Conservation (phyloP, 35 echinoderm and acorn worm species). For the Ptychodera flava region DNA sequence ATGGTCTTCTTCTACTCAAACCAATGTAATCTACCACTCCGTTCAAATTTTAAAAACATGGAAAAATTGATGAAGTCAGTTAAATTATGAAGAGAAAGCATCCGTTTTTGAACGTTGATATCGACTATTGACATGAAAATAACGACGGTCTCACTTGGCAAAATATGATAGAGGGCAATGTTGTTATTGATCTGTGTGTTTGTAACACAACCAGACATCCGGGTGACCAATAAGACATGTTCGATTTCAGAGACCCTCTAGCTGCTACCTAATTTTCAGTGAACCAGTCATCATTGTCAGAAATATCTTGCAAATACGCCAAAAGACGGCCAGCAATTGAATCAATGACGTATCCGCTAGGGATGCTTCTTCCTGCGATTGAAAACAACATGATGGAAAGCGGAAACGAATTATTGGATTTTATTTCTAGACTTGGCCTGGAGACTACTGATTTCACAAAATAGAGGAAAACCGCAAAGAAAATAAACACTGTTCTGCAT, state of each 20-base stretch:
- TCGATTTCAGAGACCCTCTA: not conserved
- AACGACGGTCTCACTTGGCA: not conserved
- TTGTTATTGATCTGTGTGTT: not conserved
- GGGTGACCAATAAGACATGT: not conserved
- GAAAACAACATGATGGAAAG: not conserved
- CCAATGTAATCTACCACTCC: too few species aligned
- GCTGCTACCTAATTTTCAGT: too few species aligned
- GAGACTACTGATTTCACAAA: not conserved
- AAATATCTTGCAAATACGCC: too few species aligned
- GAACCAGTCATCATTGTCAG: too few species aligned
- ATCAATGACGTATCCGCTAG: not conserved
- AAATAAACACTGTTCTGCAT: not conserved
- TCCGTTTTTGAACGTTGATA: not conserved
- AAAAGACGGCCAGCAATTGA: not conserved
- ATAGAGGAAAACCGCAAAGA: not conserved
- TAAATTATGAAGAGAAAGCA: not conserved
- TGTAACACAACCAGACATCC: not conserved
- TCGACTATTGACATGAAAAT: not conserved
- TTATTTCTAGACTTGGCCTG: not conserved
- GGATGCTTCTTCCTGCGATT: not conserved
- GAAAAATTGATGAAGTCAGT: not conserved
- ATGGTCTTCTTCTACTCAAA: too few species aligned
- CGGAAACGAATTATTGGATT: not conserved
- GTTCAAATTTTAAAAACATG: not conserved
- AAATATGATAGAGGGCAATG: not conserved